Evolutionary conservation across 1,140 invertebrate species (phyloP), one percentile per base, ranked within the genome.

Genomic region (Cecropterus lyciades): DNA sequence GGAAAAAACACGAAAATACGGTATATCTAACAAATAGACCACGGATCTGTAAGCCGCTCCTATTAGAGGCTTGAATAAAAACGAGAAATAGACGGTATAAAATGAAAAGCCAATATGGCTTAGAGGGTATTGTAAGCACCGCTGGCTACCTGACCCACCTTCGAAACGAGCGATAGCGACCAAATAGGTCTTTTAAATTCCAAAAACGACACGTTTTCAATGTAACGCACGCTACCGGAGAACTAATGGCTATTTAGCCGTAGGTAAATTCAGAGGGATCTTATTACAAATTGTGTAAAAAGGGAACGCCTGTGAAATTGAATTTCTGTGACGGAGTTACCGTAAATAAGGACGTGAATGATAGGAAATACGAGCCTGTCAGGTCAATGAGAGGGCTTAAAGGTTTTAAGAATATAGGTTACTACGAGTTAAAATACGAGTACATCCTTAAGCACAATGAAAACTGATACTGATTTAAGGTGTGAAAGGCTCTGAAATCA

Each of bases 151-250:
- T 68, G 64, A 72, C 67, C 69, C 27, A 75, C 59, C 51, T 78
- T 57, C 65, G 67, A 70, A 75, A 72, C 71, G 67, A 51, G 51
- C 67, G 69, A 59, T 76, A 73, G 52, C 48, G 45, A 69, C 63
- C 69, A 67, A 77, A 68, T 55, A 68, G 69, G 66, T 57, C 53
- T 66, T 78, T 75, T 73, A 74, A 66, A 78, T 78, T 78, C 73
- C 62, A 53, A 62, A 60, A 66, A 66, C 70, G 69, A 27, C 57
- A 52, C 64, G 67, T 62, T 75, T 78, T 67, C 65, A 73, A 78
- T 72, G 65, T 72, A 72, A 72, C 69, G 57, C 49, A 63, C 65
- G 65, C 42, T 67, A 27, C 15, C 11, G 14, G 56, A 57, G 33
- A 52, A 37, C 69, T 72, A 70, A 73, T 64, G 60, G 67, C 55